Percentiles rank a stretch among this genome's conserved stretches.
phyloP scores from a whole-genome alignment of 2,888 invertebrate genomes.

The Nasonovia ribisnigri region DNA sequence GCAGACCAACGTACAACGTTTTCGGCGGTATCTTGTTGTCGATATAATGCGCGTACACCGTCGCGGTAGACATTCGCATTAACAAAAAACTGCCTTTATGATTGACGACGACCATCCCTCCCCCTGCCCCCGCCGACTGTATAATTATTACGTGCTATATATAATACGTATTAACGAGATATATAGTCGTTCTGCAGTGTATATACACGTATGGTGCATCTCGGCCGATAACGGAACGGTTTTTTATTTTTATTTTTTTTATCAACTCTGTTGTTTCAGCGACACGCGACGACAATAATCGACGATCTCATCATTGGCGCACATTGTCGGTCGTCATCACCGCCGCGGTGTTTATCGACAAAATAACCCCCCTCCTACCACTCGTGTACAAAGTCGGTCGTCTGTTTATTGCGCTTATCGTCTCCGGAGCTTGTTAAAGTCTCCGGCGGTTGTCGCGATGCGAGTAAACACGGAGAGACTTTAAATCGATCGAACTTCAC shows the following conservation, averaged over 20 bases:
- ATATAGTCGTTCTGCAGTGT: background rate
- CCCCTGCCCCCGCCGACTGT: background rate
- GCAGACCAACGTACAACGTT: background rate
- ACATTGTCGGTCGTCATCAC: background rate
- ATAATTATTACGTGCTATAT: constrained; percentile 24
- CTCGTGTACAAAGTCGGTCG: background rate
- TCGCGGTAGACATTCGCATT: background rate
- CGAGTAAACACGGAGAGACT: constrained; percentile 19
- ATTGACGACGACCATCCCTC: constrained; percentile 22
- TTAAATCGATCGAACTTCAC: constrained; percentile 44
- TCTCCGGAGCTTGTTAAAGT: constrained; percentile 50
- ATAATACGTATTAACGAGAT: constrained; percentile 11
- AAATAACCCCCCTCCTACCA: background rate
- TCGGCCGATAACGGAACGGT: constrained; percentile 22
- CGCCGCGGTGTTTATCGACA: constrained; percentile 44
- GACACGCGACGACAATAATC: constrained; percentile 46
- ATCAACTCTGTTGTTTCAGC: constrained; percentile 42
- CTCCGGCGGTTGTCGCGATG: constrained; percentile 31
- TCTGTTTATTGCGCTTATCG: constrained; percentile 38
- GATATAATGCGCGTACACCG: background rate
- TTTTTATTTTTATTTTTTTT: constrained; percentile 31
- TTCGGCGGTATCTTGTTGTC: background rate
- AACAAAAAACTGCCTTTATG: background rate
- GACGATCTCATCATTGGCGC: constrained; percentile 6
- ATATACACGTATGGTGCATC: background rate